These are phyloP conservation scores for Baccha elongata DNA, from an alignment of 2,888 invertebrate species.

Conservation along the genomic window DNA sequence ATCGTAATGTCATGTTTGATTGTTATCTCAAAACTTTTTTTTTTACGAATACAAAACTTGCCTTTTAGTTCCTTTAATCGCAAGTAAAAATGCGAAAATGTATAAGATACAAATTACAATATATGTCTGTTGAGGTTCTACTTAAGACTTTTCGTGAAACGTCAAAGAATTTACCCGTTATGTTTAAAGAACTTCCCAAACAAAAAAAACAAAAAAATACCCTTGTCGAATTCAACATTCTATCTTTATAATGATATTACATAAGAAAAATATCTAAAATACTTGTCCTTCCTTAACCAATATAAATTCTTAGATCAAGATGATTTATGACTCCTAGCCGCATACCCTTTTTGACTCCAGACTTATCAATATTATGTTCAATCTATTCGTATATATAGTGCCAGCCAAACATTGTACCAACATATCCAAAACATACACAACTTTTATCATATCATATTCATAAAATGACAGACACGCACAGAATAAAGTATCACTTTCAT, in stretches of 20 bases:
- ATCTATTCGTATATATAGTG: not conserved
- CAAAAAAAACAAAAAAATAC: too few relatives aligned
- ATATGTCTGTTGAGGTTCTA: too few relatives aligned
- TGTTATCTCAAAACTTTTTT: too few relatives aligned
- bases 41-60: too few relatives aligned
- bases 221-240: not conserved
- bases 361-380: constrained; percentile 2
- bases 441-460: constrained; percentile 47
- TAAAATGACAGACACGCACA: constrained; percentile 43
- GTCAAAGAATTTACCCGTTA: too few relatives aligned
- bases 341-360: not conserved
- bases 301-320: not conserved
- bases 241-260: not conserved
- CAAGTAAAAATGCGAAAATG: too few relatives aligned
- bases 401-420: constrained; percentile 1
- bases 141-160: too few relatives aligned
- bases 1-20: too few relatives aligned
- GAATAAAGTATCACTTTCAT: constrained; percentile 47
- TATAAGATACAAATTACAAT: too few relatives aligned
- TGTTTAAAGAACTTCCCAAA: too few relatives aligned
- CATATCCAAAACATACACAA: constrained; percentile 36
- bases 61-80: too few relatives aligned
- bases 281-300: not conserved
- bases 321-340: constrained; percentile 3
- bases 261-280: not conserved